Percentiles rank a stretch among this genome's conserved stretches.
These are phyloP conservation scores for Archips crataeganus DNA, from an alignment of 2,888 invertebrate genomes.

Conservation along the genomic window DNA sequence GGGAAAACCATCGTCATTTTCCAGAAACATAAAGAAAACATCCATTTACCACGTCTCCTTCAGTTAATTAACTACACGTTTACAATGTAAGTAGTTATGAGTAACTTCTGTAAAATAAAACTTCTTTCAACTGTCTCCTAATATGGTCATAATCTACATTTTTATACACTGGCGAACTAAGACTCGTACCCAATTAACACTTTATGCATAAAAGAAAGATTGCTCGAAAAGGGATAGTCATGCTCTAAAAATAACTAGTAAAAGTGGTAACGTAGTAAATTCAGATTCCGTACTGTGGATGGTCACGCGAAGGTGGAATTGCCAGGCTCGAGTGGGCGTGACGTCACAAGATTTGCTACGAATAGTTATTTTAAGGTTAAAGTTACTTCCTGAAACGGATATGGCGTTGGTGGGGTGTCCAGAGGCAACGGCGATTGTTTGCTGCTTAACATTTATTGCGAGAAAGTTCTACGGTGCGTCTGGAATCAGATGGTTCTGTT, in stretches of 20 bases:
- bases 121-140: background rate
- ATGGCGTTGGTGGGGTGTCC: background rate
- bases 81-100: background rate
- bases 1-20: background rate
- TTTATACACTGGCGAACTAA: background rate
- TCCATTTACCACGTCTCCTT: background rate
- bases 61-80: background rate
- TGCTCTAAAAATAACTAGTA: conserved; percentile 40
- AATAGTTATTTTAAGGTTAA: conserved; percentile 4
- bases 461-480: too few species aligned
- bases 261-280: conserved; percentile 38
- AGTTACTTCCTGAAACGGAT: conserved; percentile 1
- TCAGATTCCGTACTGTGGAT: conserved; percentile 12
- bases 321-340: conserved; percentile 10
- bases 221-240: conserved; percentile 21
- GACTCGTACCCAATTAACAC: background rate
- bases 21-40: background rate
- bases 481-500: too few species aligned
- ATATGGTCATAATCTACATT: background rate
- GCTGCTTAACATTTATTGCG: too few species aligned
- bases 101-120: background rate
- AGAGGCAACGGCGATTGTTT: background rate
- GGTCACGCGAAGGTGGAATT: conserved; percentile 32
- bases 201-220: background rate
- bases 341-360: conserved; percentile 8